Conservation (phyloP, 2,797 vertebrate species). For the Lophotriccus pileatus region DNA sequence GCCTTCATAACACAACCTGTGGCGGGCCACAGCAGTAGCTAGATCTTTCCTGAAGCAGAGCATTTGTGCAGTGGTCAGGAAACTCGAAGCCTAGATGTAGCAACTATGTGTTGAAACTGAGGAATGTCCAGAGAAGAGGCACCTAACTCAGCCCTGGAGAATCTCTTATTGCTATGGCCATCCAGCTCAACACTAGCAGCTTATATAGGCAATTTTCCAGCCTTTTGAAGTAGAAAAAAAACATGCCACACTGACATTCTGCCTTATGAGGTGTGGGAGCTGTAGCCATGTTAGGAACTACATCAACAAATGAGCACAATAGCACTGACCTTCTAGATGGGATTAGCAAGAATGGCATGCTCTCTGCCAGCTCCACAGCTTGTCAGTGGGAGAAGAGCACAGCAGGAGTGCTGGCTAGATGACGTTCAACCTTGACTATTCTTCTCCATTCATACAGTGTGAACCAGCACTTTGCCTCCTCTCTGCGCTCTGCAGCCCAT, state of each 20-base stretch:
- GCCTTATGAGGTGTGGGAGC: neutral
- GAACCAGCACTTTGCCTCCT: neutral
- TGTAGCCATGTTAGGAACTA: neutral
- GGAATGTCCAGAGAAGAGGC: conserved; percentile 2
- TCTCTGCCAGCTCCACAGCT: neutral
- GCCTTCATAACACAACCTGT: neutral
- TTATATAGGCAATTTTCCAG: neutral
- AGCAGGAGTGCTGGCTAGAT: neutral
- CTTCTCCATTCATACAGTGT: neutral
- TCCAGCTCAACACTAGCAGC: conserved; percentile 37
- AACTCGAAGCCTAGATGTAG: neutral
- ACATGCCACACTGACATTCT: fast-evolving
- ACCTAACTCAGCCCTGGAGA: neutral
- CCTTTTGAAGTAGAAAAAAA: neutral
- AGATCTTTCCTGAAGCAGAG: neutral
- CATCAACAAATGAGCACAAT: neutral
- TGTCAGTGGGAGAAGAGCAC: neutral
- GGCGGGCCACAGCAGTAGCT: conserved; percentile 24
- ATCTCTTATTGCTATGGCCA: conserved; percentile 41
- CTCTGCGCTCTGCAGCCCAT: neutral
- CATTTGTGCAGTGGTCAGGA: neutral
- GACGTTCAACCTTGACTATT: neutral
- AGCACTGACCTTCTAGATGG: neutral
- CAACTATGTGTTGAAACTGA: neutral
- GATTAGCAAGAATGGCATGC: neutral